Evolutionary conservation across 2,888 invertebrate species (phyloP).

Genomic region (Priocnemis perturbator): DNA sequence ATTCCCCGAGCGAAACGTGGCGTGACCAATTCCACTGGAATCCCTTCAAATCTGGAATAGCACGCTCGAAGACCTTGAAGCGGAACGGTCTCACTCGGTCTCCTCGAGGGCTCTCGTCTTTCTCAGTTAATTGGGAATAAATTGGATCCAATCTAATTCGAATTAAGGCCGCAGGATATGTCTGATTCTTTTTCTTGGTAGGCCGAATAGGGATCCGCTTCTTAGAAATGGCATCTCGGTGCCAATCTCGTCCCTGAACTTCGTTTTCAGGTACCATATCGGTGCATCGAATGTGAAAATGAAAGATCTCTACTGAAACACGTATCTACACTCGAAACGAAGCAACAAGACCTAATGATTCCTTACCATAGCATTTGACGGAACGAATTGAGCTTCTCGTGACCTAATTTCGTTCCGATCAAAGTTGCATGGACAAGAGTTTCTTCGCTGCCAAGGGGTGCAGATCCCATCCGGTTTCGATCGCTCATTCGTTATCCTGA

Average conservation of each 20-base stretch:
- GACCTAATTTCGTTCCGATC: too few relatives aligned
- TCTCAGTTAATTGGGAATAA: constrained; percentile 63
- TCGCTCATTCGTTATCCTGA: too few relatives aligned
- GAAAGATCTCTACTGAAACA: too few relatives aligned
- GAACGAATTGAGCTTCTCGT: too few relatives aligned
- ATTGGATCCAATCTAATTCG: constrained; percentile 66
- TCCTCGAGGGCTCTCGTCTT: constrained; percentile 26
- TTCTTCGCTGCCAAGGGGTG: too few relatives aligned
- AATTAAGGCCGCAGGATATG: constrained; percentile 55
- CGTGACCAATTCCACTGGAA: constrained; percentile 51
- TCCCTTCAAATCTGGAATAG: constrained; percentile 46
- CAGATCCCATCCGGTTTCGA: too few relatives aligned
- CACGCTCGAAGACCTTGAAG: constrained; percentile 18
- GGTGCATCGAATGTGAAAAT: too few relatives aligned
- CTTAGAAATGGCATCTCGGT: constrained; percentile 30
- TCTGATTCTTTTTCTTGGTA: constrained; percentile 24
- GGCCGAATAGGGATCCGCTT: constrained; percentile 24
- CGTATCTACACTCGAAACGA: too few relatives aligned
- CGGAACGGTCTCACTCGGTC: constrained; percentile 27
- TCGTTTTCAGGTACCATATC: neutral
- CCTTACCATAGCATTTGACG: too few relatives aligned
- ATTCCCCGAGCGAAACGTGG: constrained; percentile 35
- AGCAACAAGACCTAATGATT: too few relatives aligned
- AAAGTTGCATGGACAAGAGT: too few relatives aligned
- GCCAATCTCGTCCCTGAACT: constrained; percentile 24